These are phyloP conservation scores for Pseudomyrmex dendroicus DNA, from an alignment of 1,140 invertebrate species.

Conservation along the genomic window DNA sequence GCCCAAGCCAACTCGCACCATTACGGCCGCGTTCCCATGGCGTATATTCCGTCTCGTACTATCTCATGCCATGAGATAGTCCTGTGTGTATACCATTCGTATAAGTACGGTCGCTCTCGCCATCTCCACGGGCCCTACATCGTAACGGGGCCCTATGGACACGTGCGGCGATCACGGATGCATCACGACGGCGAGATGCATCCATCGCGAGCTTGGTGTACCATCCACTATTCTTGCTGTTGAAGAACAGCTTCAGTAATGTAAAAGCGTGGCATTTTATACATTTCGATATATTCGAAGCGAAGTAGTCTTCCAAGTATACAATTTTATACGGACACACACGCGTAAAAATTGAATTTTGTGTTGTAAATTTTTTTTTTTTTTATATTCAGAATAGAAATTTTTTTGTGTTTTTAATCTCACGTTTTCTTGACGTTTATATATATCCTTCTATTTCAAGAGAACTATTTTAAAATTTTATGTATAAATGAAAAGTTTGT, in stretches of 20 bases:
- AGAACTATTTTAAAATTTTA: no score
- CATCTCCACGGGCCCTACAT: not conserved
- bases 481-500: no score
- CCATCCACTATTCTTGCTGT: not conserved
- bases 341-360: no score
- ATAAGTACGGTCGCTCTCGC: constrained; percentile 16
- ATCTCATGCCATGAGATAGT: constrained; percentile 22
- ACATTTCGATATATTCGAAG: no score
- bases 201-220: not conserved
- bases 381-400: no score
- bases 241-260: not conserved
- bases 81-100: constrained; percentile 10
- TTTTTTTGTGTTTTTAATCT: no score
- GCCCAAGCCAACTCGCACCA: not conserved
- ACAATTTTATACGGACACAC: no score
- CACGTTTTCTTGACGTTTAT: no score
- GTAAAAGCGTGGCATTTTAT: not conserved
- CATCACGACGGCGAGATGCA: not conserved
- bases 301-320: no score
- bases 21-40: constrained; percentile 43
- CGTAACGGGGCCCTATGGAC: not conserved
- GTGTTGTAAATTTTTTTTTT: no score
- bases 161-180: not conserved
- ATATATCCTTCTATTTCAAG: no score
- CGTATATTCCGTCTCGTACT: constrained; percentile 17